Conservation (phyloP, 2,113 vertebrate species). For the Tapirus terrestris region DNA sequence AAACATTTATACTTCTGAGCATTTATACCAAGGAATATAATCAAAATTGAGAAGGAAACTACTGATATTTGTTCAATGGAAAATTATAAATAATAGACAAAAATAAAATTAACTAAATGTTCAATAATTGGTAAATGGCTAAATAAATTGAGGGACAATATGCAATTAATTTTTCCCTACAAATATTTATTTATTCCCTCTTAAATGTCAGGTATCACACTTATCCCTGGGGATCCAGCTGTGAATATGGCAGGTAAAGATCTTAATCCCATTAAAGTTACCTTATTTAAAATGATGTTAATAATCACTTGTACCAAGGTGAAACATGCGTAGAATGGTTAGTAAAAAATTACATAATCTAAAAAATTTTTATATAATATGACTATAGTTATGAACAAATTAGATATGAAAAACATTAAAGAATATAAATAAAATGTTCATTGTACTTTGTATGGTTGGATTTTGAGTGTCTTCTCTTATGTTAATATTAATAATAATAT, state of each 20-base stretch:
- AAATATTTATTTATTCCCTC: not conserved
- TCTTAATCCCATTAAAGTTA: not conserved
- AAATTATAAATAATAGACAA: constrained; percentile 5
- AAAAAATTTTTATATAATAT: not conserved
- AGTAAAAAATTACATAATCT: not conserved
- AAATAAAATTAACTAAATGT: constrained; percentile 8
- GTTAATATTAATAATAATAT: not conserved
- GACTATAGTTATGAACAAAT: not conserved
- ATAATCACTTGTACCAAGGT: not conserved
- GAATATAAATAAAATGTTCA: not conserved
- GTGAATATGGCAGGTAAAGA: not conserved
- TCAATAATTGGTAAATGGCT: not conserved
- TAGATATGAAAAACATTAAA: constrained; percentile 8
- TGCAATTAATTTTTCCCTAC: not conserved
- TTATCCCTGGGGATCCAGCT: not conserved
- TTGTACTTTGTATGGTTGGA: not conserved
- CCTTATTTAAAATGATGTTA: constrained; percentile 1
- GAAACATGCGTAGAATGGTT: not conserved
- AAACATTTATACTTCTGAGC: not conserved
- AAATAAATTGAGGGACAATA: not conserved
- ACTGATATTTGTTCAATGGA: not conserved
- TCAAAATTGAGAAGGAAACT: not conserved
- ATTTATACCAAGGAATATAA: not conserved
- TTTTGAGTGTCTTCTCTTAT: not conserved
- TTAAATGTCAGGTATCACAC: not conserved